Conservation (phyloP, 2,888 invertebrate species). For the Podabrus alpinus region DNA sequence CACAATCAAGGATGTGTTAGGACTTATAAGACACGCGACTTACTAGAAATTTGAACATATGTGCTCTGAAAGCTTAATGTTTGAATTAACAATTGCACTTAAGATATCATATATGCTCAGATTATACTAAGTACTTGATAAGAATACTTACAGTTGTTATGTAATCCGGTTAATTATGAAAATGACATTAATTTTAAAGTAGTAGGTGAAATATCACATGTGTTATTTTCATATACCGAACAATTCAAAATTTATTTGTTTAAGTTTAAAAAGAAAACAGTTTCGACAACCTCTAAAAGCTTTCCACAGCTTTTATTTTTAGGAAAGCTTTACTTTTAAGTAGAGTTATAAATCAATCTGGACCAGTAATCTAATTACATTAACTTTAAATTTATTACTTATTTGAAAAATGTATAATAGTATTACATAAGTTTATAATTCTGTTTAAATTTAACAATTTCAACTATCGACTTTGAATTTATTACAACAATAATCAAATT, state of each 20-base stretch:
- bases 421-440: not conserved
- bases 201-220: not conserved
- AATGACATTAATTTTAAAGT: not conserved
- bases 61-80: slow-evolving; percentile 18
- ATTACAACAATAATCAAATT: not conserved
- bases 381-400: not conserved
- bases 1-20: slow-evolving; percentile 15
- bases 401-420: not conserved
- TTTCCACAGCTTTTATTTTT: not conserved
- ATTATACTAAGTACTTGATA: slow-evolving; percentile 21
- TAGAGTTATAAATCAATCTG: not conserved
- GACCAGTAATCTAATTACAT: not conserved
- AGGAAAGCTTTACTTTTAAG: not conserved
- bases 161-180: not conserved
- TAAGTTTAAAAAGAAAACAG: not conserved
- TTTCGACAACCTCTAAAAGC: not conserved
- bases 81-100: slow-evolving; percentile 29
- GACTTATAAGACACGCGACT: slow-evolving; percentile 9
- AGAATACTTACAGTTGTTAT: slow-evolving; percentile 9
- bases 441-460: not conserved
- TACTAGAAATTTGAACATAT: slow-evolving; percentile 14
- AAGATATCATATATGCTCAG: slow-evolving; percentile 19
- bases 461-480: not conserved
- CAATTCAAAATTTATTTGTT: not conserved
- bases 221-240: not conserved